phyloP scores from a whole-genome alignment of 2,797 vertebrate species.

The Alca torda region DNA sequence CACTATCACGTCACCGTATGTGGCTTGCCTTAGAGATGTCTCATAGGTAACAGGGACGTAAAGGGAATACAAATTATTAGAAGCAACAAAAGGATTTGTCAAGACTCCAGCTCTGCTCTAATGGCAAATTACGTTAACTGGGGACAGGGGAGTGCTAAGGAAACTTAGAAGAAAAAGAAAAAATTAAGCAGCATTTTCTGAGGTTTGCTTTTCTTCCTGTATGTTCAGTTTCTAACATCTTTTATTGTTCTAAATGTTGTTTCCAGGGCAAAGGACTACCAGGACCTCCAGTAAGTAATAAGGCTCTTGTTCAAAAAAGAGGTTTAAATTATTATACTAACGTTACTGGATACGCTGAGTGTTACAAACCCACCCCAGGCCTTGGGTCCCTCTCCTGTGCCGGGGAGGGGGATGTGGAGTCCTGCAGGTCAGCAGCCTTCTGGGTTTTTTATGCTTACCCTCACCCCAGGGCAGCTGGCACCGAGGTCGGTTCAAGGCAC shows the following conservation, averaged over 20 bases:
- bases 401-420: neutral
- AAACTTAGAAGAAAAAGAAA: neutral
- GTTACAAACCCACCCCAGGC: neutral
- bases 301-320: neutral
- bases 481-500: neutral
- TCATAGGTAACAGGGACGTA: neutral
- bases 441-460: neutral
- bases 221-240: neutral
- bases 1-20: accelerated
- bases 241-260: neutral
- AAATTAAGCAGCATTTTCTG: neutral
- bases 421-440: neutral
- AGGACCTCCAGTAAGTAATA: slow-evolving; percentile 90
- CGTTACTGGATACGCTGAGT: neutral
- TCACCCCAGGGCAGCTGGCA: neutral
- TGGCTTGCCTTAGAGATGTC: neutral
- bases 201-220: neutral
- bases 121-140: neutral
- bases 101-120: neutral
- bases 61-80: neutral
- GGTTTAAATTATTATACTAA: neutral
- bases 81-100: neutral
- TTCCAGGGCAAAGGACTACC: slow-evolving; percentile 92
- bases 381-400: neutral
- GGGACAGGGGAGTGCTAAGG: neutral